phyloP scores from a whole-genome alignment of 2,797 vertebrate species.

The Argentina silus region DNA sequence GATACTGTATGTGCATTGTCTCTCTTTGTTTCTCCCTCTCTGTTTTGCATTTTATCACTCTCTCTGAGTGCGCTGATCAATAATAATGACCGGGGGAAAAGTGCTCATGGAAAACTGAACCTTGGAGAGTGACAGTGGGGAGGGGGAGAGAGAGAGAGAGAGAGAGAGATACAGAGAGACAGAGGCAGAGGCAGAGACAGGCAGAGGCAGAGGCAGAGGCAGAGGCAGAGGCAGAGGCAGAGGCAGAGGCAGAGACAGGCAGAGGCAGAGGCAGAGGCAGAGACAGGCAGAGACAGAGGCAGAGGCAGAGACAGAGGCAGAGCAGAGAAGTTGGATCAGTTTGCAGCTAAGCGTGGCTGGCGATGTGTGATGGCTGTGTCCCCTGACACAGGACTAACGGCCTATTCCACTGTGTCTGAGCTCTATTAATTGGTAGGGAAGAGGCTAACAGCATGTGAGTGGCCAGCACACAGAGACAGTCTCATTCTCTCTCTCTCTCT shows the following conservation, averaged over 20 bases:
- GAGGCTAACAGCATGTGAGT: slow-evolving; percentile 40
- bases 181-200: not conserved
- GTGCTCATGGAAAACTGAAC: not conserved
- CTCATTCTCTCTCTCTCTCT: slow-evolving; percentile 8
- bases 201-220: slow-evolving; percentile 3
- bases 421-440: slow-evolving; percentile 47
- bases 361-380: slow-evolving; percentile 41
- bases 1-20: not conserved
- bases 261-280: slow-evolving; percentile 5
- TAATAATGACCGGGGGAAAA: not conserved
- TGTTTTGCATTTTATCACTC: not conserved
- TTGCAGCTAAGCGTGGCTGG: slow-evolving; percentile 28
- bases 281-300: not conserved
- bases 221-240: slow-evolving; percentile 6
- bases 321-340: slow-evolving; percentile 20
- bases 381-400: slow-evolving; percentile 38
- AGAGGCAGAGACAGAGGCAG: slow-evolving; percentile 17
- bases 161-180: not conserved
- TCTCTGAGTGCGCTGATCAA: slow-evolving; percentile 6
- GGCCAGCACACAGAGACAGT: slow-evolving; percentile 39
- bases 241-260: slow-evolving; percentile 14
- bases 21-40: not conserved
- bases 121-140: not conserved
- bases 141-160: slow-evolving; percentile 9
- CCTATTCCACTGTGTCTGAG: slow-evolving; percentile 33